These are phyloP conservation scores for Sinocyclocheilus rhinocerous DNA, from an alignment of 2,113 vertebrate genomes.

Conservation along the genomic window DNA sequence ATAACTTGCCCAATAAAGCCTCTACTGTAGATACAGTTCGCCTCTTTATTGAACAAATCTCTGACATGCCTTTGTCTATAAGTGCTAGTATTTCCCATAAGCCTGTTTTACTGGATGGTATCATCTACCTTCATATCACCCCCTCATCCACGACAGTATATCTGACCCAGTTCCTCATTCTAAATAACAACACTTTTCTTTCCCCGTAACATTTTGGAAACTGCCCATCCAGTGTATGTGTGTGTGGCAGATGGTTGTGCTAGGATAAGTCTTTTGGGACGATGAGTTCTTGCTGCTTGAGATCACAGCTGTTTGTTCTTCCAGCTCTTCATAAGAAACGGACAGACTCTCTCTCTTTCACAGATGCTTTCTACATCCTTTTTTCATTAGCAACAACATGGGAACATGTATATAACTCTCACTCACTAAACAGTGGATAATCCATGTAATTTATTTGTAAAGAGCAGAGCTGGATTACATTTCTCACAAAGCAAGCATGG, in stretches of 20 bases:
- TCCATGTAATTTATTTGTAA: conserved; percentile 2
- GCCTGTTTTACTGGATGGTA: background rate
- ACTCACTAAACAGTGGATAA: background rate
- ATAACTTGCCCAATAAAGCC: conserved; percentile 22
- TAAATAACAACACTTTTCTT: conserved; percentile 23
- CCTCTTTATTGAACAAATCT: conserved; percentile 22
- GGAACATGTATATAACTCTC: background rate
- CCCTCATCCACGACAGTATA: background rate
- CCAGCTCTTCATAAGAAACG: background rate
- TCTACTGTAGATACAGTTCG: conserved; percentile 10
- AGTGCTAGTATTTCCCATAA: conserved; percentile 9
- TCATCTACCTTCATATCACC: conserved; percentile 11
- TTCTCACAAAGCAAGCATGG: background rate
- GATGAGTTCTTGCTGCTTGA: conserved; percentile 27
- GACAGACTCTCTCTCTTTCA: background rate
- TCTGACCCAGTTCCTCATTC: background rate
- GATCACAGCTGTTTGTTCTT: conserved; percentile 35
- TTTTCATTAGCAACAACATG: background rate
- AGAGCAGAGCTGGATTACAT: background rate
- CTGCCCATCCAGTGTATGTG: background rate
- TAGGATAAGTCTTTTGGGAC: conserved; percentile 11
- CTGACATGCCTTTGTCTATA: conserved; percentile 13
- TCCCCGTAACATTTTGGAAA: background rate
- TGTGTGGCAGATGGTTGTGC: conserved; percentile 1
- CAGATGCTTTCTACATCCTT: background rate